Evolutionary conservation across 2,113 vertebrate species (phyloP), one percentile per base, ranked within the genome.

Genomic region (Pomatostomus ruficeps): DNA sequence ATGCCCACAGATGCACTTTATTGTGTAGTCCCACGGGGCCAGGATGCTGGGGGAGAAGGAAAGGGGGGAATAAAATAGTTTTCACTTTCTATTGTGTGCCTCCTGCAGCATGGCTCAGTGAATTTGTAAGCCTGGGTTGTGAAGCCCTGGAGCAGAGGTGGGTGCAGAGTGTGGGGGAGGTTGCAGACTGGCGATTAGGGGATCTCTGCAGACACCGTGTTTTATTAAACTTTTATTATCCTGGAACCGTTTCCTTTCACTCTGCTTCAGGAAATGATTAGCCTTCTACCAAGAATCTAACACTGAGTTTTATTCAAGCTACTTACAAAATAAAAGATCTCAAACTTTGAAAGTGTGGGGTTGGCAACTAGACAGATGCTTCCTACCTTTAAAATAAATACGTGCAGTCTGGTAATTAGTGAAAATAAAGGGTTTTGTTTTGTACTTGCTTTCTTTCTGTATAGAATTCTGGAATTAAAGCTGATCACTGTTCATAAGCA

Each of bases 1-100:
- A 5, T 40, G 54, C 0, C 0, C 35, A 21, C 18, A 10, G 31
- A 40, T 0, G 1, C 4, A 0, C 29, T 92, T 42, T 12, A 12
- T 42, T 77, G 25, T 4, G 0, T 49, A 46, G 40, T 58, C 28
- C 24, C 4, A 1, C 1, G 1, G 35, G 38, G 26, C 36, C 31
- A 40, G 46, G 59, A n/a, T 33, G 46, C 6, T 43, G 17, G 3
- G 19, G 15, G 12, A 9, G 3, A 17, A 7, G 2, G 9, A 7
- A 13, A 9, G 6, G 13, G 29, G 15, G 46, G 28, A 24, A 42
- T 59, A 36, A 79, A 75, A 55, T 9, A 38, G 4, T 35, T 90
- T 73, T 88, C 22, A 15, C 28, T 54, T 88, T 42, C 63, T 68
- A 4, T 43, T 51, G 35, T 5, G 2, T 59, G 25, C 26, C 11